Evolutionary conservation across 2,888 invertebrate species (phyloP).

Genomic region (Heteromurus nitidus): DNA sequence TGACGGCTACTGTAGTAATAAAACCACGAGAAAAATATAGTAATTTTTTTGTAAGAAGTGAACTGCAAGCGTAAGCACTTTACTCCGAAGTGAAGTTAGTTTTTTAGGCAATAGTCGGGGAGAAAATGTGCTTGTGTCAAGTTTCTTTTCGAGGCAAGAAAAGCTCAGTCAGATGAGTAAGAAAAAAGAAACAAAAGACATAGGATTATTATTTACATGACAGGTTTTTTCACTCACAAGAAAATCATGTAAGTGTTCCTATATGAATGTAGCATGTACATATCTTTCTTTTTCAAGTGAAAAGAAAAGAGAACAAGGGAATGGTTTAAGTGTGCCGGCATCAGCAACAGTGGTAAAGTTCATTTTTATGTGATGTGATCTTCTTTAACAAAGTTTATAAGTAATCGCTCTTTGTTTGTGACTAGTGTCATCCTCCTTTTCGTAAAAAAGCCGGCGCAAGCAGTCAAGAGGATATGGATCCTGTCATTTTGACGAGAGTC

Average conservation of each 20-base stretch:
- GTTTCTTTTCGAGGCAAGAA: conserved; percentile 6
- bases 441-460: neutral
- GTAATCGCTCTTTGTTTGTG: conserved; percentile 38
- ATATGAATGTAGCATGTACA: too few relatives aligned
- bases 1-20: too few relatives aligned
- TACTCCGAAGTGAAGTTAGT: conserved; percentile 1
- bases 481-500: conserved; percentile 32
- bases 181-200: conserved; percentile 47
- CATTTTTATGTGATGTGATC: conserved; percentile 26
- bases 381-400: conserved; percentile 23
- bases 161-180: too few relatives aligned
- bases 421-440: conserved; percentile 8
- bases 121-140: conserved; percentile 20
- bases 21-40: conserved; percentile 1
- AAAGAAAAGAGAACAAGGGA: neutral
- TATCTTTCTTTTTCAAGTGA: too few relatives aligned
- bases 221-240: conserved; percentile 57
- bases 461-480: conserved; percentile 22
- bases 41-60: neutral
- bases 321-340: neutral
- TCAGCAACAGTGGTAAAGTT: conserved; percentile 41
- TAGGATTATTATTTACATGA: conserved; percentile 67
- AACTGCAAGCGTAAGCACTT: conserved; percentile 18
- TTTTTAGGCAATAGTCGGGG: neutral
- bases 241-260: conserved; percentile 37